Percentiles rank a stretch among this genome's conserved stretches.
These are phyloP conservation scores for Xiphophorus maculatus DNA, from an alignment of 2,113 vertebrate genomes.

Conservation along the genomic window DNA sequence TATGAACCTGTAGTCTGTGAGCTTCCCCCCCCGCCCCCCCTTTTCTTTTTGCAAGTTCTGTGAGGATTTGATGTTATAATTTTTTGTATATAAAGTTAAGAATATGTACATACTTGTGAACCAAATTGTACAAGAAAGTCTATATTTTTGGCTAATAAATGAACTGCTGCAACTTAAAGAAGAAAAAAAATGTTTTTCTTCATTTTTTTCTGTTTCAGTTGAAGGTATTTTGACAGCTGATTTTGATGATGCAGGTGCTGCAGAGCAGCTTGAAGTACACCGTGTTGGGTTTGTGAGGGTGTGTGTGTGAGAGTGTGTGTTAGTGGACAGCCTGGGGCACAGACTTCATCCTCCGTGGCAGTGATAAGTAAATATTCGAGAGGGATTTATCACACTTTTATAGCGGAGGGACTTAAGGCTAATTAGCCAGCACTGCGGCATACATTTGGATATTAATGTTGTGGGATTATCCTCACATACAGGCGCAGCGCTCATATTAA, in stretches of 20 bases:
- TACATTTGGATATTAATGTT: slow-evolving; percentile 80
- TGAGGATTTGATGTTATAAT: slow-evolving; percentile 88
- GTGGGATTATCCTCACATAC: slow-evolving; percentile 69
- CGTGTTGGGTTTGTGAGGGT: slow-evolving; percentile 10
- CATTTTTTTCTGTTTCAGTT: slow-evolving; percentile 23
- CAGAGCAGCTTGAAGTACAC: slow-evolving; percentile 49
- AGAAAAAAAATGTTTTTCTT: slow-evolving; percentile 17
- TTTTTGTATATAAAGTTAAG: slow-evolving; percentile 97
- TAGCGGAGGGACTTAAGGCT: slow-evolving; percentile 70
- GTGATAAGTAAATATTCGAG: slow-evolving; percentile 71
- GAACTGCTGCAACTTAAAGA: slow-evolving; percentile 94
- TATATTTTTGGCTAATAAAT: slow-evolving; percentile 99
- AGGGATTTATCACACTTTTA: slow-evolving; percentile 76
- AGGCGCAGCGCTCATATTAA: slow-evolving; percentile 67
- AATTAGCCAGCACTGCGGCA: slow-evolving; percentile 73
- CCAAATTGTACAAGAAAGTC: slow-evolving; percentile 99
- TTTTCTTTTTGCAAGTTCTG: slow-evolving; percentile 83
- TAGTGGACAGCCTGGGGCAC: slow-evolving; percentile 58
- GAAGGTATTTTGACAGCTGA: slow-evolving; percentile 50
- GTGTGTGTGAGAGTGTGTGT: slow-evolving; percentile 3
- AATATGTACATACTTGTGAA: slow-evolving; percentile 99
- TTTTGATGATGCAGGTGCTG: slow-evolving; percentile 53
- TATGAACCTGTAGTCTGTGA: slow-evolving; percentile 89
- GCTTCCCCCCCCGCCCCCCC: slow-evolving; percentile 58
- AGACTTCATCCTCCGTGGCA: slow-evolving; percentile 60